Evolutionary conservation across 2,797 vertebrate genomes (phyloP).

Genomic region (Malurus leucopterus): DNA sequence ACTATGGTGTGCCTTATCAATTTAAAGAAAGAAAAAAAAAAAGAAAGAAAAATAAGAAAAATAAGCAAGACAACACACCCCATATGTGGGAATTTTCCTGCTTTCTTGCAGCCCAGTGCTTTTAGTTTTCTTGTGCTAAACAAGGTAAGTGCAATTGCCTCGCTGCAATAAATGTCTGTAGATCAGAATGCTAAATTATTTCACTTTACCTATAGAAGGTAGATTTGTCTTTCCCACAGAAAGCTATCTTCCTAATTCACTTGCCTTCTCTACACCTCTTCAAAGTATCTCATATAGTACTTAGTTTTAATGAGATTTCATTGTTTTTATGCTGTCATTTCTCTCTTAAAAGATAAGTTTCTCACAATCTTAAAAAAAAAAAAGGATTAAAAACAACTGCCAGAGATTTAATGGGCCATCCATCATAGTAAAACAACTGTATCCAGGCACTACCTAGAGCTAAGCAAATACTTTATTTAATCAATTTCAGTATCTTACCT

Average conservation of each 20-base stretch:
- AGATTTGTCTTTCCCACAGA: not conserved
- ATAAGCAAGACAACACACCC: fast-evolving
- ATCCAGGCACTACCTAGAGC: not conserved
- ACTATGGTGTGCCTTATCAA: not conserved
- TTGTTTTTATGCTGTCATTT: not conserved
- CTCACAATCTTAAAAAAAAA: not conserved
- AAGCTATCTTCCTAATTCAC: not conserved
- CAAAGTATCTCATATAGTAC: not conserved
- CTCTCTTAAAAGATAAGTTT: not conserved
- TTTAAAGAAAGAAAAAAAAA: not conserved
- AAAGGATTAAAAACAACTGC: not conserved
- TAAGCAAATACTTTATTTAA: not conserved
- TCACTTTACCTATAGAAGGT: not conserved
- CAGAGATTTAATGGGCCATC: not conserved
- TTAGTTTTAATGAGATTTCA: not conserved
- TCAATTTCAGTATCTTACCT: not conserved
- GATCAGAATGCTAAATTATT: not conserved
- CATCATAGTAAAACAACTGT: not conserved
- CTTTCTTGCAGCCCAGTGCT: not conserved
- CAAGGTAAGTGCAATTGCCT: not conserved
- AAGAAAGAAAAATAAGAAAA: not conserved
- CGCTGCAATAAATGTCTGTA: not conserved
- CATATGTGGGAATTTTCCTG: not conserved
- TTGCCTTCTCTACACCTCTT: not conserved
- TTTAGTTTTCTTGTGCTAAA: not conserved